These are phyloP conservation scores for Rotaria macrura DNA, from an alignment of 2,888 invertebrate genomes.

Conservation along the genomic window DNA sequence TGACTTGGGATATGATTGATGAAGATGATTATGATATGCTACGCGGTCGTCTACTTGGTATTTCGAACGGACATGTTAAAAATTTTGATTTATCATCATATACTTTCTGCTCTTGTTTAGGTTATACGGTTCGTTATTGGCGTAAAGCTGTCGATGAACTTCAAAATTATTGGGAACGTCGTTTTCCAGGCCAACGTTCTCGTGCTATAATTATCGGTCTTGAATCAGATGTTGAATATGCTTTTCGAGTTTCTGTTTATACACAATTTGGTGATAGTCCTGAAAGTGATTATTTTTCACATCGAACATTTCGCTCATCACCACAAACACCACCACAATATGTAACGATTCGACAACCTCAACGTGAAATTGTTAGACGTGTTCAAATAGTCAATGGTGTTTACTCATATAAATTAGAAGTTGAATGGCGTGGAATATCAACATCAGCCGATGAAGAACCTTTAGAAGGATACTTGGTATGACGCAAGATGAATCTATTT, in stretches of 20 bases:
- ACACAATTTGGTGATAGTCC: conserved; percentile 31
- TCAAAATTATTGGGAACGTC: conserved; percentile 31
- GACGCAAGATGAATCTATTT: too few relatives aligned
- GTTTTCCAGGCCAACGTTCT: conserved; percentile 29
- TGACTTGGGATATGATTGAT: conserved; percentile 31
- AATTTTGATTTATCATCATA: too few relatives aligned
- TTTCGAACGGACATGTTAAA: too few relatives aligned
- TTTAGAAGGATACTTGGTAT: conserved; percentile 31
- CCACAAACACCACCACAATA: conserved; percentile 28
- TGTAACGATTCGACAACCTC: conserved; percentile 25
- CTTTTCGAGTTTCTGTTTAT: conserved; percentile 28
- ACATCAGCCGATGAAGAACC: conserved; percentile 33
- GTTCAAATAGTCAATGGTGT: conserved; percentile 18
- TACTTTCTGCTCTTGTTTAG: neutral
- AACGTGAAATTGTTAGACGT: conserved; percentile 20
- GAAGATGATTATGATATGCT: conserved; percentile 30
- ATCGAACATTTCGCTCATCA: conserved; percentile 33
- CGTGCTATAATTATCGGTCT: conserved; percentile 32
- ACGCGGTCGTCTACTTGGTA: conserved; percentile 23
- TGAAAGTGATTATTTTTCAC: conserved; percentile 23
- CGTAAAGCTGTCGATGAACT: conserved; percentile 21
- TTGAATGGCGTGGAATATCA: conserved; percentile 33
- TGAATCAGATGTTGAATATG: conserved; percentile 25
- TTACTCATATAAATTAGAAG: conserved; percentile 21
- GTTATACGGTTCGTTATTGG: conserved; percentile 33